Base-by-base conservation (phyloP, 2,888 invertebrate genomes). In the Girardia tigrina region DNA sequence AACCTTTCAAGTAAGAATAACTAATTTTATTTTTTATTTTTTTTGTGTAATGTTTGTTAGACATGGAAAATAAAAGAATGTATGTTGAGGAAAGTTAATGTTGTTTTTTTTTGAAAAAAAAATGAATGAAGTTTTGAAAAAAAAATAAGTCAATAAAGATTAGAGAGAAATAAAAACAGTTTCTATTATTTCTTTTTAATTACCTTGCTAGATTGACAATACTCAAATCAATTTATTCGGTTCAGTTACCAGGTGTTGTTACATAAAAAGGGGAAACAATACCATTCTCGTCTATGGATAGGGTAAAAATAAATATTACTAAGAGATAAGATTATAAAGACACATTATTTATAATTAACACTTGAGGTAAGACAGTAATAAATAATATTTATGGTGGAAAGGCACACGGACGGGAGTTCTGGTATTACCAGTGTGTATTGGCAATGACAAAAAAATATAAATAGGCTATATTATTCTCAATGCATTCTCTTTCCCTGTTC, bases 391-490 rank as follows among this genome's bases (percentile, higher is more conserved):
- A 56, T 56, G 4, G 56, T n/a, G 23, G 56, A 56, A 56, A 20
- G n/a, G n/a, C 56, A 56, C 56, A 56, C 56, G 56, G n/a, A n/a
- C 56, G 23, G n/a, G n/a, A 56, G 23, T 56, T 23, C 2, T 56
- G 23, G n/a, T 20, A 8, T 6, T 16, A 6, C n/a, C 20, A 36
- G 56, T 56, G 56, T 56, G 56, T 56, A 56, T 56, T 56, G 56
- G n/a, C 56, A 56, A 8, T 56, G 56, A 56, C 56, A 56, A 56
- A n/a, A n/a, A n/a, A 56, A n/a, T 56, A 56, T 56, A 56, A 56
- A 56, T 56, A 56, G 23, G 56, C n/a, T 2, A 56, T 8, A 6
- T 23, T 56, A 56, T 56, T 56, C 56, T 8, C 56, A 6, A n/a
- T 23, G n/a, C 23, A 12, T n/a, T 56, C 56, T 56, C 56, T 56